Percentiles rank a stretch among this genome's conserved stretches.
Conservation (phyloP, 2,113 vertebrate species). For the Cyprinus carpio region DNA sequence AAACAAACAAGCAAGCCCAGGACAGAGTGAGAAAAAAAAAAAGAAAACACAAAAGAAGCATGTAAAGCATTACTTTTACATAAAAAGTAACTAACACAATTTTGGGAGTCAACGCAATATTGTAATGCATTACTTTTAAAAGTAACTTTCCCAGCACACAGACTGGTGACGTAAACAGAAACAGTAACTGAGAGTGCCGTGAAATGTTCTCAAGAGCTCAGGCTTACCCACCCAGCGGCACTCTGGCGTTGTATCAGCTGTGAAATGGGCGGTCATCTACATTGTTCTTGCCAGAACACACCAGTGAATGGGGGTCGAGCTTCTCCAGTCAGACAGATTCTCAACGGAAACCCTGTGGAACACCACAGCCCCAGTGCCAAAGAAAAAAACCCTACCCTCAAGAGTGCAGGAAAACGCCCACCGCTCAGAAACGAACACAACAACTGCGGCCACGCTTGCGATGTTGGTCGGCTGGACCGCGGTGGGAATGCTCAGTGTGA, state of each 20-base stretch:
- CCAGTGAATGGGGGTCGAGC: slow-evolving; percentile 34
- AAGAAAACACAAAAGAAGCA: too few relatives aligned
- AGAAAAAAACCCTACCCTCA: slow-evolving; percentile 46
- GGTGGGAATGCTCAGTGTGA: slow-evolving; percentile 43
- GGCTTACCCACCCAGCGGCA: slow-evolving; percentile 59
- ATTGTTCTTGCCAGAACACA: slow-evolving; percentile 63
- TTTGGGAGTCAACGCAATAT: too few relatives aligned
- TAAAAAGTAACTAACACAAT: too few relatives aligned
- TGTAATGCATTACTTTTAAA: not conserved
- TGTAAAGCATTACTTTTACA: too few relatives aligned
- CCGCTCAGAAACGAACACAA: slow-evolving; percentile 63
- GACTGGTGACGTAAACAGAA: slow-evolving; percentile 61
- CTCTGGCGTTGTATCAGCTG: slow-evolving; percentile 68
- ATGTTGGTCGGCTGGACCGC: slow-evolving; percentile 43
- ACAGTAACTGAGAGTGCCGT: slow-evolving; percentile 57
- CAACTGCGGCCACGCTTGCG: not conserved
- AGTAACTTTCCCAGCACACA: not conserved
- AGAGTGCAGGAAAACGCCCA: slow-evolving; percentile 65
- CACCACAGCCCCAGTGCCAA: slow-evolving; percentile 59
- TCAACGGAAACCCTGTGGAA: slow-evolving; percentile 43
- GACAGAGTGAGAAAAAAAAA: too few relatives aligned
- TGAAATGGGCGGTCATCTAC: slow-evolving; percentile 67
- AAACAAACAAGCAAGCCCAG: too few relatives aligned
- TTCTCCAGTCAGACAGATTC: slow-evolving; percentile 39
- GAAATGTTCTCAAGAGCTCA: slow-evolving; percentile 66